Percentiles rank a stretch among this genome's conserved stretches.
Conservation (phyloP, 2,113 vertebrate species). For the Scytalopus superciliaris region DNA sequence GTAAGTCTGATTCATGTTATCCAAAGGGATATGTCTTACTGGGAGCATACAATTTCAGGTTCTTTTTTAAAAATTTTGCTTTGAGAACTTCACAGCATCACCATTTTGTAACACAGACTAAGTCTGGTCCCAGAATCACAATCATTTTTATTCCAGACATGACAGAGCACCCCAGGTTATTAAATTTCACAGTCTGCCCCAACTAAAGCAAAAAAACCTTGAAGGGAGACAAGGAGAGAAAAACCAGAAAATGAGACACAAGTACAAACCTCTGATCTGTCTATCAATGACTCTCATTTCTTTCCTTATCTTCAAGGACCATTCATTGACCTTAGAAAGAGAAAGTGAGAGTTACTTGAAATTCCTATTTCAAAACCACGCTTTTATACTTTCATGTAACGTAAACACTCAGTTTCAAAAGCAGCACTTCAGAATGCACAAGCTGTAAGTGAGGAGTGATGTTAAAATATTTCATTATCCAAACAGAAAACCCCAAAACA, state of each 20-base stretch:
- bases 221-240: not conserved
- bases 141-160: not conserved
- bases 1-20: not conserved
- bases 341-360: constrained; percentile 20
- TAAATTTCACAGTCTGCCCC: not conserved
- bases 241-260: not conserved
- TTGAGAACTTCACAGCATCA: rapidly evolving
- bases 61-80: not conserved
- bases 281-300: constrained; percentile 96
- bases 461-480: not conserved
- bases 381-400: not conserved
- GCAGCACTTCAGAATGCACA: not conserved
- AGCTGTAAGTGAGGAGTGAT: not conserved
- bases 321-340: constrained; percentile 88
- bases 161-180: not conserved
- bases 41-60: not conserved
- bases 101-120: not conserved
- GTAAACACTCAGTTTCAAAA: not conserved
- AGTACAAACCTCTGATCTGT: constrained; percentile 92
- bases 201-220: not conserved
- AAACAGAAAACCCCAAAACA: not conserved
- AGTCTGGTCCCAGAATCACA: not conserved
- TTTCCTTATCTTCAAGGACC: constrained; percentile 94
- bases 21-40: not conserved
- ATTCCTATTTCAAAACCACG: not conserved